Conservation (phyloP, 2,888 invertebrate genomes). For the Rhamphomyia laevipes region DNA sequence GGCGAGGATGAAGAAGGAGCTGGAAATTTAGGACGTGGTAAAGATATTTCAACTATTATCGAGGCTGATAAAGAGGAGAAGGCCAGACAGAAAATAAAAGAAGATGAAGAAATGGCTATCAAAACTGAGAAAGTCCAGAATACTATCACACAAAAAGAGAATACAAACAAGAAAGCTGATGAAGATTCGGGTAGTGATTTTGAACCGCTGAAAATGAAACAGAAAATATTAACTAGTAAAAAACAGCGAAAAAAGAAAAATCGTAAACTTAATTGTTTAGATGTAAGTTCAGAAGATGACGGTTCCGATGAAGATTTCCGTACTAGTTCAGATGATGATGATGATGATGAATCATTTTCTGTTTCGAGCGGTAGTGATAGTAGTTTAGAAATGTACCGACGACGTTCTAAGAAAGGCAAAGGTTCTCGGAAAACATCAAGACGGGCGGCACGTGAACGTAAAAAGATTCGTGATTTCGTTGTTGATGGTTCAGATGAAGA, state of each 20-base stretch:
- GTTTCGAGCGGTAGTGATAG: conserved; percentile 46
- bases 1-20: conserved; percentile 63
- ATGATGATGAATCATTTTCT: conserved; percentile 45
- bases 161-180: conserved; percentile 5
- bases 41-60: conserved; percentile 85
- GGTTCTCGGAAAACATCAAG: conserved; percentile 40
- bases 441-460: conserved; percentile 37
- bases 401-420: conserved; percentile 38
- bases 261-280: conserved; percentile 66
- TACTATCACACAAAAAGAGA: conserved; percentile 18
- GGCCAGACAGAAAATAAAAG: conserved; percentile 20
- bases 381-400: conserved; percentile 39
- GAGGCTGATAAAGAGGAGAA: conserved; percentile 64
- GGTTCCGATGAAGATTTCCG: conserved; percentile 87
- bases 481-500: conserved; percentile 44
- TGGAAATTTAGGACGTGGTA: conserved; percentile 74
- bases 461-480: conserved; percentile 34
- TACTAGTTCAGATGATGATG: conserved; percentile 45
- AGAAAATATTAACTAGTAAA: conserved; percentile 12
- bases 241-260: conserved; percentile 47
- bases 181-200: conserved; percentile 33
- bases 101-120: conserved; percentile 22
- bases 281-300: conserved; percentile 72
- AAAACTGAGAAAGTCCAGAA: conserved; percentile 16
- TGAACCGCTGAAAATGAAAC: conserved; percentile 26